Base-by-base conservation (phyloP, 2,113 vertebrate genomes). In the Phyllostomus discolor region DNA sequence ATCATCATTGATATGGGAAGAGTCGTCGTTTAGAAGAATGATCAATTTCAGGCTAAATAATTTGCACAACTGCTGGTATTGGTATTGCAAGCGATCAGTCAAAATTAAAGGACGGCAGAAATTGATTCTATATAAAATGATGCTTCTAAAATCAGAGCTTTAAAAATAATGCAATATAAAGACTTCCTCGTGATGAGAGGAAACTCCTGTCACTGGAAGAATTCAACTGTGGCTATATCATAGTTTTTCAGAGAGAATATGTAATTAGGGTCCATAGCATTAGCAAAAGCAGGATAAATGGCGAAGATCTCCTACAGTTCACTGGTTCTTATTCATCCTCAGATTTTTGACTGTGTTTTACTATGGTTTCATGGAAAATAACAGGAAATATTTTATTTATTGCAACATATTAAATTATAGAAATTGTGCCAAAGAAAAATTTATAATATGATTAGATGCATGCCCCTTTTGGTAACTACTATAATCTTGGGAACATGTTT, bases 391-490 rank as follows among this genome's bases (percentile, higher is more conserved):
- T 76, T 79, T 91, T 82, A 80, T 85, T 92, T 96, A 70, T 35
- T 54, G 1, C 11, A 46, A 76, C 16, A 52, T 73, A 90, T 88
- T 64, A 95, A 93, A 95, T 50, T 73, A 75, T n/a, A 82, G 4
- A 83, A 86, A 80, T 80, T 64, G 2, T 90, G 54, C 64, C 90
- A 97, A 81, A 90, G 72, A 11, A 93, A 93, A 91, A 85, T 67
- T 97, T 64, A 28, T 85, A 57, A 67, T 81, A 31, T 78, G n/a
- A 82, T 95, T 86, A 95, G 28, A 83, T 87, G 17, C 46, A 88
- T 57, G 4, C 14, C 22, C 17, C 33, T 64, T 86, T 88, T 89
- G 72, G 7, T 80, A 93, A 91, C 24, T 48, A 90, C 33, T 88
- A 38, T 95, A 73, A 82, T 93, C 41, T 91, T 88, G 22, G 52